Evolutionary conservation across 1,140 invertebrate genomes (phyloP), one percentile per base, ranked within the genome.

Genomic region (Vanessa tameamea): DNA sequence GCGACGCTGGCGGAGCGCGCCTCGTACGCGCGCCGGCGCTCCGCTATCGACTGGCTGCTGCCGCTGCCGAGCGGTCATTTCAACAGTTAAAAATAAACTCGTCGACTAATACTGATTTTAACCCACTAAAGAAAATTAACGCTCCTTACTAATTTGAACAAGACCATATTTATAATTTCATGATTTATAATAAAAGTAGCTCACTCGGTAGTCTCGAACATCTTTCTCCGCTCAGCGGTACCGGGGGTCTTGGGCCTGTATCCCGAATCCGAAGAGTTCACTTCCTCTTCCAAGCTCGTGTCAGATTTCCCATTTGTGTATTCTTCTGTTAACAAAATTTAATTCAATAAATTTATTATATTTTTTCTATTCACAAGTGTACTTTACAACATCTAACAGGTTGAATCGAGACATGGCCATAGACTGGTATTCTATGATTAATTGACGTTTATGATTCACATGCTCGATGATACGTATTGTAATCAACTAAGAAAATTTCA

Each of bases 1-100:
- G 94, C 90, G 68, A 94, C 94, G 43, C 95, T 95, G 51, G 93
- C 89, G 9, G 94, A 96, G 20, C 95, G 94, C 82, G 92, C 95
- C 81, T 97, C 96, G 84, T 97, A 97, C 78, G 97, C 92, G 73
- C 96, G 95, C 5, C 96, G 93, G 11, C 96, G 93, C 72, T 97
- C 96, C 2, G 96, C 96, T 78, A 97, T 97, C 11, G 96, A 97
- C 79, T 96, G 95, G 66, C 83, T 94, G 6, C 20, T 57, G 2
- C 93, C 93, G 51, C 94, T 84, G 64, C 9, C 14, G 14, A 14
- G 14, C 48, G 12, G 0, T 9, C 37, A 43, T 11, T 31, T 31
- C 0, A 31, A 31, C 26, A 31, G 3, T 6, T 31, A 31, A 31
- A 20, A 20, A 20, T 20, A 20, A 20, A 20, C 20, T 20, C 20